Base-by-base conservation (phyloP, 2,888 invertebrate genomes). In the Xestia sexstrigata region DNA sequence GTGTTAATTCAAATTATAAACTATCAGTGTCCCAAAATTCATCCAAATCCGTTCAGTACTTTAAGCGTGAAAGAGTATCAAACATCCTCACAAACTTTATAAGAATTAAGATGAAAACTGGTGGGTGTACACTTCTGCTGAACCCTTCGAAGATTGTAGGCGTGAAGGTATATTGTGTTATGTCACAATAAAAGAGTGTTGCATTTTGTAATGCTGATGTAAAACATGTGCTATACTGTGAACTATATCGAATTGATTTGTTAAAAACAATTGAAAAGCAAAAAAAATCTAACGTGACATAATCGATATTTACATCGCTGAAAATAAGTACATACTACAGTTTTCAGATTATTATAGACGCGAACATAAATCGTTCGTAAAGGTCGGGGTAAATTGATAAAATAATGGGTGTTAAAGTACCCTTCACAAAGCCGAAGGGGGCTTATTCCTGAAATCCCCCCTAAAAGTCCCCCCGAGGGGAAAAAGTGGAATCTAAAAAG, bases 221-320 rank as follows among this genome's bases (percentile, higher is more conserved):
- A 69, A 70, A 35, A 60, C 23, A 20, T 47, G 23, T 26, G 23
- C 26, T 45, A 63, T 45, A 8, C 35, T n/a, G 11, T 39, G 39
- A 47, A 72, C 39, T 23, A n/a, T 6, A 20, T 11, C 39, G 8
- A 80, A 80, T 80, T 63, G 39, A 72, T 55, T 80, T 8, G 2
- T 47, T 4, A 30, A 55, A 66, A 47, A 26, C 26, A 26, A 74
- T 60, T 52, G 9, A 47, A n/a, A 52, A 3, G 2, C 35, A 52
- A 60, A 60, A 23, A 66, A 52, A 52, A 79, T 47, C 8, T 26
- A 17, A 52, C 2, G 7, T 69, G 30, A 49, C 69, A 30, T 60
- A 42, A 49, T 67, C 6, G 20, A 7, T 49, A 17, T 23, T 13
- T 13, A 70, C 26, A 47, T 17, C 13, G 9, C n/a, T 30, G 42